Evolutionary conservation across 2,113 vertebrate genomes (phyloP).

Genomic region (Caranx ignobilis): DNA sequence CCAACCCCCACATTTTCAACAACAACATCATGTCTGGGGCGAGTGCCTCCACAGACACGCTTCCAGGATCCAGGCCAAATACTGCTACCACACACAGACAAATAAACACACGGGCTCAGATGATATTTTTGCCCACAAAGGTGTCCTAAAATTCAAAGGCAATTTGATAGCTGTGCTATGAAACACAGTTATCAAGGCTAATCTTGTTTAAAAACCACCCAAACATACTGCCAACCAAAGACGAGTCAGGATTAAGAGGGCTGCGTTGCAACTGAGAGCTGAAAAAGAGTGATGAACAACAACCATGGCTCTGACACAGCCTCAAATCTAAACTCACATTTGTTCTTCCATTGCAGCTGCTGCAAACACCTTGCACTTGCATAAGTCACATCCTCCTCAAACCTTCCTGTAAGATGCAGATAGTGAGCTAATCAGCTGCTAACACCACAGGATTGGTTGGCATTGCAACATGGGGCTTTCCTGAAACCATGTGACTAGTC

Average conservation of each 20-base stretch:
- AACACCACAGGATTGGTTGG: slow-evolving; percentile 38
- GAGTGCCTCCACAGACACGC: slow-evolving; percentile 43
- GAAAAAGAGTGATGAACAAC: not conserved
- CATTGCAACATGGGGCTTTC: slow-evolving; percentile 73
- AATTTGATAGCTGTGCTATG: not conserved
- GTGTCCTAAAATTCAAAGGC: slow-evolving; percentile 5
- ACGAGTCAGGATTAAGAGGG: slow-evolving; percentile 12
- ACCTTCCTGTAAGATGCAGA: slow-evolving; percentile 25
- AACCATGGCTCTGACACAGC: slow-evolving; percentile 3
- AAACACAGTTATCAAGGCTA: not conserved
- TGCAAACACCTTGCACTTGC: slow-evolving; percentile 41
- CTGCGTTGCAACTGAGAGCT: not conserved
- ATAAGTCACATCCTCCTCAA: slow-evolving; percentile 40
- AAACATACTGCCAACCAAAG: not conserved
- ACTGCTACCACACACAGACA: slow-evolving; percentile 7
- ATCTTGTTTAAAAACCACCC: slow-evolving; percentile 18
- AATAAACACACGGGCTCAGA: not conserved
- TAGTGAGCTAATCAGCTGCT: slow-evolving; percentile 45
- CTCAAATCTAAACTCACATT: slow-evolving; percentile 15
- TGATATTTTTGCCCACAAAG: slow-evolving; percentile 13
- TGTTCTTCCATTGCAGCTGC: slow-evolving; percentile 1
- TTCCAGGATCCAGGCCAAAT: slow-evolving; percentile 58
- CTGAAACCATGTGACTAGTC: slow-evolving; percentile 74
- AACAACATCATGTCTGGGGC: slow-evolving; percentile 41
- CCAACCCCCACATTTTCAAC: slow-evolving; percentile 67